Evolutionary conservation across 2,888 invertebrate genomes (phyloP).

Genomic region (Blastobasis adustella): DNA sequence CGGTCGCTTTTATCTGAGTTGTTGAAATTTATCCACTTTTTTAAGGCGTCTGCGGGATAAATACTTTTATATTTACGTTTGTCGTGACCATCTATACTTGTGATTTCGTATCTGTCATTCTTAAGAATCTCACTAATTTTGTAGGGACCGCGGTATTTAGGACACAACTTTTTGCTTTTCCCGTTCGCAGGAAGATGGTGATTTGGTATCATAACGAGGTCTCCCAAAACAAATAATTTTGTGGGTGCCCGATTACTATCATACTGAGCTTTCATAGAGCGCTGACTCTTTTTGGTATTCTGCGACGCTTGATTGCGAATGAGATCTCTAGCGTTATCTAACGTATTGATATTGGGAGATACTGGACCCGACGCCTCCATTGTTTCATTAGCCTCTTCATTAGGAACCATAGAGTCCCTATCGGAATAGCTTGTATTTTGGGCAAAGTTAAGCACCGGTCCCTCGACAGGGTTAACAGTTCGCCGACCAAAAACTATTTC

Average conservation of each 20-base stretch:
- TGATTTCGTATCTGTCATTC: background rate
- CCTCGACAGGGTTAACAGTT: background rate
- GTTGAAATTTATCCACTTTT: background rate
- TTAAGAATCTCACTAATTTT: background rate
- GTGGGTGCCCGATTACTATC: background rate
- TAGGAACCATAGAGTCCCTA: too few relatives aligned
- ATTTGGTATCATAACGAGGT: constrained; percentile 9
- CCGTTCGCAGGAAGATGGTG: constrained; percentile 5
- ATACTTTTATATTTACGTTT: background rate
- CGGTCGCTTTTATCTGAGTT: background rate
- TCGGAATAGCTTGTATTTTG: background rate
- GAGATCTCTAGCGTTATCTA: background rate
- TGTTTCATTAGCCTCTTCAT: too few relatives aligned
- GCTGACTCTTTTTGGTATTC: background rate
- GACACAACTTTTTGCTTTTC: constrained; percentile 8
- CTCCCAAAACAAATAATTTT: background rate
- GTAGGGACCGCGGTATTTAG: background rate
- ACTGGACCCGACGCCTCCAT: too few relatives aligned
- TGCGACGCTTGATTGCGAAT: background rate
- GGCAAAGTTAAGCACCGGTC: background rate
- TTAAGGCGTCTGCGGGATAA: background rate
- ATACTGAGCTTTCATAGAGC: background rate
- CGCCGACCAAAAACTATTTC: background rate
- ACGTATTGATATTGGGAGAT: too few relatives aligned
- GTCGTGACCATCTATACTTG: background rate